These are phyloP conservation scores for Volucella bombylans DNA, from an alignment of 2,888 invertebrate genomes.

Conservation along the genomic window DNA sequence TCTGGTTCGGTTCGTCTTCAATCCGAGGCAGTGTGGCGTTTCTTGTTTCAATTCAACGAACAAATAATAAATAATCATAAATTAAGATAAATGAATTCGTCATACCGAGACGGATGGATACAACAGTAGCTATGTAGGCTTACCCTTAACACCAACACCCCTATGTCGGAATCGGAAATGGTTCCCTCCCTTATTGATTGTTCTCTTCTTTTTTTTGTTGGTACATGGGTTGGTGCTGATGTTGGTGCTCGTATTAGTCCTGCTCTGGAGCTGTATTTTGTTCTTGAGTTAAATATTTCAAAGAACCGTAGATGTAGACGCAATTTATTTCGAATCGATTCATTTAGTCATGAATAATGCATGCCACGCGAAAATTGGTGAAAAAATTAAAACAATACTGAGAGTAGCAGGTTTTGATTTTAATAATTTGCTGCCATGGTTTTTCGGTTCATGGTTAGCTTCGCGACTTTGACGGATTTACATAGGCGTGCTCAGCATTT, in stretches of 20 bases:
- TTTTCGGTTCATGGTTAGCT: constrained; percentile 12
- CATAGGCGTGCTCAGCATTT: background rate
- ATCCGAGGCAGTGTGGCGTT: background rate
- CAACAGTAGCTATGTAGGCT: background rate
- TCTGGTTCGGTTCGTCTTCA: background rate
- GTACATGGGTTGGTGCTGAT: too few species aligned
- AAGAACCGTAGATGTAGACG: constrained; percentile 45
- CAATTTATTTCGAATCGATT: constrained; percentile 57
- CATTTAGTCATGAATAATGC: constrained; percentile 57
- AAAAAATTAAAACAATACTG: constrained; percentile 23
- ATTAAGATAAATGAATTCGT: constrained; percentile 58
- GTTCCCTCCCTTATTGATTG: constrained; percentile 35
- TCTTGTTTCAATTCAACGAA: constrained; percentile 34
- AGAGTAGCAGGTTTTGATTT: constrained; percentile 9
- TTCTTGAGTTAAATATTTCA: constrained; percentile 57
- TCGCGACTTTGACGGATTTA: constrained; percentile 4
- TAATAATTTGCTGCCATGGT: constrained; percentile 19
- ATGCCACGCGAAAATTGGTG: constrained; percentile 42
- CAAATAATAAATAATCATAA: constrained; percentile 64
- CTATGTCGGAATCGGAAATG: background rate
- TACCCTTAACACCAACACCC: background rate
- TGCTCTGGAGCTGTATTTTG: too few species aligned
- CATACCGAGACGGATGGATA: constrained; percentile 19
- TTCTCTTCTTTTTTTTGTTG: background rate
- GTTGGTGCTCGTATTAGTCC: too few species aligned